Conservation (phyloP, 2,888 invertebrate species). For the Resseliella maxima region DNA sequence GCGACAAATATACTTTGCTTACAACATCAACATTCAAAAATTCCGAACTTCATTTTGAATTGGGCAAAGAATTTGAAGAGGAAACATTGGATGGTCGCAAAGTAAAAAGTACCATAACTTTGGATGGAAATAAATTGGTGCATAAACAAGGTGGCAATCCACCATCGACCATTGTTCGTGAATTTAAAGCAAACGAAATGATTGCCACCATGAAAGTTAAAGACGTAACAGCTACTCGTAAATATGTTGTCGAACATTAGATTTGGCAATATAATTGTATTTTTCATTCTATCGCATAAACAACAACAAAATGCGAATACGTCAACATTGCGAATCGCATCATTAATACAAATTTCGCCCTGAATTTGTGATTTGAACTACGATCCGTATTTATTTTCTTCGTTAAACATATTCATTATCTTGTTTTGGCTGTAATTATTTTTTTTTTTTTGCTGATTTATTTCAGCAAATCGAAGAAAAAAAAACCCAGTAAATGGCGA, state of each 20-base stretch:
- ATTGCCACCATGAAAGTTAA: slow-evolving; percentile 80
- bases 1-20: slow-evolving; percentile 80
- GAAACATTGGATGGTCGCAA: slow-evolving; percentile 91
- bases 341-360: neutral
- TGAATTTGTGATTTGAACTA: neutral
- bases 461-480: neutral
- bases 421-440: no score
- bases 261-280: neutral
- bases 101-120: slow-evolving; percentile 73
- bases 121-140: slow-evolving; percentile 83
- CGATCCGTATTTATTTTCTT: neutral
- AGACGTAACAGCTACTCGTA: slow-evolving; percentile 77
- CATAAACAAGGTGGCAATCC: slow-evolving; percentile 84
- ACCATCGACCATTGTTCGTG: slow-evolving; percentile 77
- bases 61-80: slow-evolving; percentile 89
- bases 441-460: no score
- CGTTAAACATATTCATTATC: no score
- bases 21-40: slow-evolving; percentile 92
- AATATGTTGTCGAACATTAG: slow-evolving; percentile 41
- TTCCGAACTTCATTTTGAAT: slow-evolving; percentile 82
- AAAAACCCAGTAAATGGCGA: neutral
- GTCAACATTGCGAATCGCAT: neutral
- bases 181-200: slow-evolving; percentile 79
- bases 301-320: neutral
- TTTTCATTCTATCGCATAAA: neutral